Evolutionary conservation across 2,113 vertebrate species (phyloP).

Genomic region (Crotalus tigris): DNA sequence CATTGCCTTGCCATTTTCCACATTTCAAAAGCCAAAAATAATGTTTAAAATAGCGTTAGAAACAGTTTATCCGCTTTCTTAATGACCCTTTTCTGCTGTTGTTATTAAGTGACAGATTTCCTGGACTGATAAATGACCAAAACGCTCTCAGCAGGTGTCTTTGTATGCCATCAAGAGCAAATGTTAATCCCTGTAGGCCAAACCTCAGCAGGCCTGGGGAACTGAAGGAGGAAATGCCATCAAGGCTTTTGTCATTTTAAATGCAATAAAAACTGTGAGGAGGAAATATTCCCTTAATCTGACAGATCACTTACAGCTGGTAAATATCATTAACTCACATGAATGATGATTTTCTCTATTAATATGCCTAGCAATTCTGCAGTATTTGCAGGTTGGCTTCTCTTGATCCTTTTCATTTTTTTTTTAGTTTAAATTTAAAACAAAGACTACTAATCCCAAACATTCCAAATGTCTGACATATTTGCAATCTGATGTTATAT

Average conservation of each 20-base stretch:
- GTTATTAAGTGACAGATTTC: slow-evolving; percentile 18
- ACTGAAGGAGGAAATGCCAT: neutral
- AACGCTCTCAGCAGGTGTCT: slow-evolving; percentile 35
- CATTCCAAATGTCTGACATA: neutral
- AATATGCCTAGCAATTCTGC: neutral
- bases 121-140: slow-evolving; percentile 37
- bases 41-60: slow-evolving; percentile 16
- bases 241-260: neutral
- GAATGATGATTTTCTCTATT: neutral
- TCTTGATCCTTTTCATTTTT: neutral
- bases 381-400: neutral
- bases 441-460: neutral
- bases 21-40: slow-evolving; percentile 38
- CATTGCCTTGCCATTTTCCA: slow-evolving; percentile 28
- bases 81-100: slow-evolving; percentile 16
- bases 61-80: neutral
- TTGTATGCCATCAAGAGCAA: slow-evolving; percentile 25
- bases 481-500: neutral
- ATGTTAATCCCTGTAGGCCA: neutral
- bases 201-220: fast-evolving
- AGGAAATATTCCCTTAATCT: neutral
- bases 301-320: neutral
- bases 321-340: neutral
- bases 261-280: neutral
- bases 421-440: neutral